Conservation (phyloP, 2,888 invertebrate species). For the Dione vanillae region DNA sequence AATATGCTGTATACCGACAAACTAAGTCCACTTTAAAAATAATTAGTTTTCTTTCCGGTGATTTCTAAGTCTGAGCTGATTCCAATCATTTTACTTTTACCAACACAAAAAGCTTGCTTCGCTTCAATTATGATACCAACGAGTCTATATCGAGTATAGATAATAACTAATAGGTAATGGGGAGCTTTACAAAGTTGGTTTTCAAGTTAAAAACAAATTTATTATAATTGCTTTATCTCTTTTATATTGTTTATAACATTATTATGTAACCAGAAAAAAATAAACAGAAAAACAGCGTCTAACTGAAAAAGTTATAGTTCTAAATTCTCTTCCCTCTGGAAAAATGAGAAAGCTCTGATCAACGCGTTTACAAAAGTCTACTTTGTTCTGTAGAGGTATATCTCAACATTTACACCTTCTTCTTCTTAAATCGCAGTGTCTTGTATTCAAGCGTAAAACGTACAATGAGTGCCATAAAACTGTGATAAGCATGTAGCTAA, state of each 20-base stretch:
- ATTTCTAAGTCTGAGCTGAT: conserved; percentile 31
- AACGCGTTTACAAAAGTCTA: too few species aligned
- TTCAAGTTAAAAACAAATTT: conserved; percentile 21
- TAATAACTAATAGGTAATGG: conserved; percentile 4
- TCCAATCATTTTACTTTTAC: conserved; percentile 37
- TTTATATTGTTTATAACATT: neutral
- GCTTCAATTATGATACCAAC: conserved; percentile 35
- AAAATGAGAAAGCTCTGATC: too few species aligned
- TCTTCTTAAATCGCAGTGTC: too few species aligned
- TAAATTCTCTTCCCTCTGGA: too few species aligned
- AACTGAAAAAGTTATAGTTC: too few species aligned
- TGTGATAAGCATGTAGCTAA: too few species aligned
- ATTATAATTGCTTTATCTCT: conserved; percentile 18
- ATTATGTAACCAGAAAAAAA: too few species aligned
- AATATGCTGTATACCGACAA: conserved; percentile 25
- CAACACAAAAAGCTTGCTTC: conserved; percentile 35
- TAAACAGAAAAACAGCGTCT: too few species aligned
- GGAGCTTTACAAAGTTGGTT: conserved; percentile 19
- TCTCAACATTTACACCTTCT: too few species aligned
- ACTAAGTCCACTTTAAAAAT: conserved; percentile 24
- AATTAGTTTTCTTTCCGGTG: conserved; percentile 40
- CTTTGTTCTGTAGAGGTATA: too few species aligned
- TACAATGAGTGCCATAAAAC: too few species aligned
- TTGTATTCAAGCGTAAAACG: too few species aligned
- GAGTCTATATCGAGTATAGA: conserved; percentile 25